Evolutionary conservation across 2,797 vertebrate species (phyloP), one percentile per base, ranked within the genome.

Genomic region (Neosilurus hyrtlii): DNA sequence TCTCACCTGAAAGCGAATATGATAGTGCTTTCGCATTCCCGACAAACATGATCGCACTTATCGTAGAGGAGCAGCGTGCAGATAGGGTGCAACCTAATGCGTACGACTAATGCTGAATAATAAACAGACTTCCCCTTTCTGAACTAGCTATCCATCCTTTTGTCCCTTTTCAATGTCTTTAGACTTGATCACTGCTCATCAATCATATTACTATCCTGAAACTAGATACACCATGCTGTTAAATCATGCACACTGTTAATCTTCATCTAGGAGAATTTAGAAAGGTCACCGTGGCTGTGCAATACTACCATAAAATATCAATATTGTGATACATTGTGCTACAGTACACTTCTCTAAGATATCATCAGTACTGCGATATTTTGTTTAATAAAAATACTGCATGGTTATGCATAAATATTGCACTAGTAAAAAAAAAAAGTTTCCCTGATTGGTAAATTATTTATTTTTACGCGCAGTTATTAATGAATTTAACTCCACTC

Each of bases 101-200:
- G 94, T 94, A 94, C 91, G 91, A 90, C 90, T 90, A 89, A 91
- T 90, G 88, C 92, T 93, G 92, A 95, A 94, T 94, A 93, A 51
- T 94, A 91, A 92, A 91, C 90, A 86, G 91, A 91, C 90, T 92
- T 91, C 91, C 12, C 89, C 90, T 90, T 86, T 91, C 88, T 90
- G 89, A 92, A 90, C 88, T 88, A 91, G 88, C 90, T 63, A 76
- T 67, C 84, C 76, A 80, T 74, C 57, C 87, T 88, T 63, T n/a
- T 26, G 59, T 78, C 37, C 4, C 15, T 78, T 65, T 52, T 82
- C 87, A 89, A 94, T 93, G 89, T 91, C 92, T 92, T 91, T 91
- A 88, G 91, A 90, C 92, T 92, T 92, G 91, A 91, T 35, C 59
- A 16, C 51, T 67, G 67, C 56, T 89, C 91, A 92, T 92, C 90